A percentile compares a stretch with the other conserved stretches of the same genome.
Conservation (phyloP, 2,797 vertebrate species). For the Silurus aristotelis region DNA sequence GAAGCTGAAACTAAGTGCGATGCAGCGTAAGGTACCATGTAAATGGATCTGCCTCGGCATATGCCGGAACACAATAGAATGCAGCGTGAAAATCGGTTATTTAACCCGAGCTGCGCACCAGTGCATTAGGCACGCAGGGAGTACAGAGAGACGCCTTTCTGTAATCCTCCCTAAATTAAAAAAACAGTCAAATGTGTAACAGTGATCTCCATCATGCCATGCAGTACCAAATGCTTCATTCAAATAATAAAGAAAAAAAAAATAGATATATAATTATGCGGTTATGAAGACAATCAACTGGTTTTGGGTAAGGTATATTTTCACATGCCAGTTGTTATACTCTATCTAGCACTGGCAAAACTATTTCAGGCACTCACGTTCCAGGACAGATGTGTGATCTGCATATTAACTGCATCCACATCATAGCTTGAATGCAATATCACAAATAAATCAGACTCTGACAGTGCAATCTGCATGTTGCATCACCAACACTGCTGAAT, state of each 20-base stretch:
- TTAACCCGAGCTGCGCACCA: constrained; percentile 16
- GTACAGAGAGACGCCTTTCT: neutral
- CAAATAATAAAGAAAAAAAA: neutral
- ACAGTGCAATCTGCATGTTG: neutral
- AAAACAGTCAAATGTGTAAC: neutral
- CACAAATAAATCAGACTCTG: constrained; percentile 19
- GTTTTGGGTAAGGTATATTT: neutral
- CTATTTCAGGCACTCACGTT: neutral
- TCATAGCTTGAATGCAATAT: constrained; percentile 13
- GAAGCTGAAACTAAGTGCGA: neutral
- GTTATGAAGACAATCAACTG: neutral
- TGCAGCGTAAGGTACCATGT: constrained; percentile 3
- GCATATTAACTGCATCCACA: constrained; percentile 3
- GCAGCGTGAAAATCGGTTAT: constrained; percentile 31
- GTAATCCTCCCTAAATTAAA: constrained; percentile 1
- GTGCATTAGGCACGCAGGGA: constrained; percentile 4
- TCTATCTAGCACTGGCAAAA: constrained; percentile 5
- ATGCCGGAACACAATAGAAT: constrained; percentile 21
- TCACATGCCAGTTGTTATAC: neutral
- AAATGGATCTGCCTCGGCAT: constrained; percentile 28
- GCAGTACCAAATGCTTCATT: neutral
- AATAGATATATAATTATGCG: neutral
- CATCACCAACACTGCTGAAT: neutral
- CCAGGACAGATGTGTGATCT: constrained; percentile 4
- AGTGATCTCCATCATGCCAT: neutral